Evolutionary conservation across 2,113 vertebrate species (phyloP).

Genomic region (Speoplatyrhinus poulsoni): DNA sequence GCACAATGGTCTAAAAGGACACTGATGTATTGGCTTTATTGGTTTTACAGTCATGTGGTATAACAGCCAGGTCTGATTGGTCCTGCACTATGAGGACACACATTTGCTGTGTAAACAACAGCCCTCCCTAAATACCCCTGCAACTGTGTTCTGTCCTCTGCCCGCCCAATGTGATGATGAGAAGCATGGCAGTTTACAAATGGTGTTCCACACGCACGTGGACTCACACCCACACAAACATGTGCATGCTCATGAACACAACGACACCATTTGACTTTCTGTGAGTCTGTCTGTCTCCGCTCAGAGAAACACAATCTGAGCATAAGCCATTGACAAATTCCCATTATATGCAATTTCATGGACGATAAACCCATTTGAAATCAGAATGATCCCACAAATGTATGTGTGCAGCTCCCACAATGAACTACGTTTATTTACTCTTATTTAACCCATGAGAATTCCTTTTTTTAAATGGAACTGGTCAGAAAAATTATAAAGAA

Average conservation of each 20-base stretch:
- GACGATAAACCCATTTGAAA: slow-evolving; percentile 62
- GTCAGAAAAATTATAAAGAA: slow-evolving; percentile 3
- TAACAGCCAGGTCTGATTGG: slow-evolving; percentile 34
- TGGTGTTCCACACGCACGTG: slow-evolving; percentile 14
- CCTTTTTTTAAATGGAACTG: slow-evolving; percentile 29
- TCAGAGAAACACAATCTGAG: slow-evolving; percentile 62
- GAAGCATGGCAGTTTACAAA: slow-evolving; percentile 36
- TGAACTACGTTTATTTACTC: slow-evolving; percentile 46
- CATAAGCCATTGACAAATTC: slow-evolving; percentile 62
- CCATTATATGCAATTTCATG: slow-evolving; percentile 71
- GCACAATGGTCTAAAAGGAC: neutral
- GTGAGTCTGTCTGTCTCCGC: slow-evolving; percentile 36
- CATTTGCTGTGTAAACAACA: slow-evolving; percentile 52
- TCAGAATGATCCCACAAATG: slow-evolving; percentile 53
- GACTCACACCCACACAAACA: neutral
- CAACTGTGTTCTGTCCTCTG: neutral
- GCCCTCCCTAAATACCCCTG: slow-evolving; percentile 4
- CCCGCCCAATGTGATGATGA: slow-evolving; percentile 35
- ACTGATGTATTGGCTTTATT: slow-evolving; percentile 15
- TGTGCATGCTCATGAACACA: neutral
- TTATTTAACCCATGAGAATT: slow-evolving; percentile 31
- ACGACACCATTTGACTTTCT: slow-evolving; percentile 12
- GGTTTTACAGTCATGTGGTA: slow-evolving; percentile 29
- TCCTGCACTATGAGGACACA: slow-evolving; percentile 30
- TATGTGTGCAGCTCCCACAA: slow-evolving; percentile 39